phyloP scores from a whole-genome alignment of 2,888 invertebrate genomes.

The Uloborus plumipes region DNA sequence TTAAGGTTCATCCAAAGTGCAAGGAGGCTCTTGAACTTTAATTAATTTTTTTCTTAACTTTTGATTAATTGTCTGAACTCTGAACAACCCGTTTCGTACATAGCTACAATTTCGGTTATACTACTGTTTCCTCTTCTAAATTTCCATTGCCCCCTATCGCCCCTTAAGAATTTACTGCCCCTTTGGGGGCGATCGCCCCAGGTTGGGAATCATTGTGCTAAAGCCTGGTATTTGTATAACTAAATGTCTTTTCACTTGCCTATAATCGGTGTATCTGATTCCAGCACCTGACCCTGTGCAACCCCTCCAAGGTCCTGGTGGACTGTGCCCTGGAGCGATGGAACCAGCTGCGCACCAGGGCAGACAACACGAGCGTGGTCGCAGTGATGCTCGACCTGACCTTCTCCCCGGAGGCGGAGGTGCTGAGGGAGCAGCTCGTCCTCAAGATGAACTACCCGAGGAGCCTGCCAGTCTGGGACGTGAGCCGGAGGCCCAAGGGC shows the following conservation, averaged over 20 bases:
- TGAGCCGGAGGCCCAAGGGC: slow-evolving; percentile 20
- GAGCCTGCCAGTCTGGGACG: slow-evolving; percentile 52
- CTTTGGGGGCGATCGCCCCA: too few relatives aligned
- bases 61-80: too few relatives aligned
- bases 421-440: slow-evolving; percentile 27
- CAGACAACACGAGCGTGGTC: slow-evolving; percentile 96
- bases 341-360: slow-evolving; percentile 87
- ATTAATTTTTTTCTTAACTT: too few relatives aligned
- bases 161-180: too few relatives aligned
- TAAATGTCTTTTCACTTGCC: not conserved
- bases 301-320: slow-evolving; percentile 92
- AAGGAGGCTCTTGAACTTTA: too few relatives aligned
- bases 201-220: too few relatives aligned
- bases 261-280: not conserved
- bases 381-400: slow-evolving; percentile 93
- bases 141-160: too few relatives aligned
- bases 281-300: slow-evolving; percentile 78
- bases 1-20: too few relatives aligned
- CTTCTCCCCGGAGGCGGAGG: slow-evolving; percentile 78
- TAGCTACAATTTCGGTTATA: too few relatives aligned
- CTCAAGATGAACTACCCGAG: slow-evolving; percentile 55
- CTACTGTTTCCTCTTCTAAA: too few relatives aligned
- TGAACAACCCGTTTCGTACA: too few relatives aligned
- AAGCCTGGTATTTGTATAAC: not conserved
- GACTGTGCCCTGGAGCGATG: slow-evolving; percentile 86